Evolutionary conservation across 1,140 invertebrate genomes (phyloP).

Genomic region (Parapsyche elsis): DNA sequence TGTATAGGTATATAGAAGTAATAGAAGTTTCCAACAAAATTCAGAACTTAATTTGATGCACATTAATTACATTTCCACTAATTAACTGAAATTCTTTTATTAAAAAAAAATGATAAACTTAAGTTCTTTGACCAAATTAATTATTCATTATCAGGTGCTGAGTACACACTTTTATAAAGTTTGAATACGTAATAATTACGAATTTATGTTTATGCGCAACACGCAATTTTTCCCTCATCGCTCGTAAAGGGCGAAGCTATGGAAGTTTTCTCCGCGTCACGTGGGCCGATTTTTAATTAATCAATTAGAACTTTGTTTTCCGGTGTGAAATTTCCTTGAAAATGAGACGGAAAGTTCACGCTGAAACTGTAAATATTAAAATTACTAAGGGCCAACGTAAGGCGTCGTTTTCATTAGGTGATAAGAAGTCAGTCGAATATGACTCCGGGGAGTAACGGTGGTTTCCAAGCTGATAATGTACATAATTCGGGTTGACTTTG

Average conservation of each 20-base stretch:
- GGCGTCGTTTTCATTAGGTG: slow-evolving; percentile 33
- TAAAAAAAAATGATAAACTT: too few species aligned
- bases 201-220: background rate
- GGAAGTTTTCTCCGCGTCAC: background rate
- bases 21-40: too few species aligned
- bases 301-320: slow-evolving; percentile 8
- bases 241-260: background rate
- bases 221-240: slow-evolving; percentile 8
- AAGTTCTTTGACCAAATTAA: too few species aligned
- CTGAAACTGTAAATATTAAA: slow-evolving; percentile 36
- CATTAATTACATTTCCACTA: too few species aligned
- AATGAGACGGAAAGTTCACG: background rate
- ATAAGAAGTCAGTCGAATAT: slow-evolving; percentile 28
- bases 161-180: background rate
- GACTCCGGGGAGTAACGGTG: background rate
- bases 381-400: background rate
- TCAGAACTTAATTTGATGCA: too few species aligned
- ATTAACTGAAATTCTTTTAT: too few species aligned
- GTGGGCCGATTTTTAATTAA: slow-evolving; percentile 11
- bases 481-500: background rate
- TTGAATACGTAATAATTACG: background rate
- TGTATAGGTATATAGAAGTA: too few species aligned
- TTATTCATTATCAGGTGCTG: too few species aligned
- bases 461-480: slow-evolving; percentile 26
- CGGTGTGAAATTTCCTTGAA: background rate